Conservation (phyloP, 2,888 invertebrate species). For the Sinelater perroti region DNA sequence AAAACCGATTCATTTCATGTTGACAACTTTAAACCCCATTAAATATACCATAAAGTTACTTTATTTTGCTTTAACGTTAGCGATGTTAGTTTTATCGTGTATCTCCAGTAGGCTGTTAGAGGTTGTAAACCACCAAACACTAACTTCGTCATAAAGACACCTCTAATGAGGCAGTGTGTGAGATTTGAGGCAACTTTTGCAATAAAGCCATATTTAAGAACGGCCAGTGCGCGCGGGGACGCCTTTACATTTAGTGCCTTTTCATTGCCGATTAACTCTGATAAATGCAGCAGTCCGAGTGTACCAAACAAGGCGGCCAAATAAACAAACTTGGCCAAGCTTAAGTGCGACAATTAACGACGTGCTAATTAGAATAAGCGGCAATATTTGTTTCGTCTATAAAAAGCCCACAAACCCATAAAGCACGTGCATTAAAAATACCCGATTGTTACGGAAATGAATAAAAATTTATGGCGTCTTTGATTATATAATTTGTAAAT, state of each 20-base stretch:
- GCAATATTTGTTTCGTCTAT: background rate
- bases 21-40: slow-evolving; percentile 56
- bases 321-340: no score
- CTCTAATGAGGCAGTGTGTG: slow-evolving; percentile 35
- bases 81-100: slow-evolving; percentile 51
- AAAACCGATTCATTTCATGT: slow-evolving; percentile 54
- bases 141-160: slow-evolving; percentile 40
- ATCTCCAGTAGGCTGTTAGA: slow-evolving; percentile 43
- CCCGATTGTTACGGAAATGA: background rate
- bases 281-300: no score
- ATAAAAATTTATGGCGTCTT: background rate
- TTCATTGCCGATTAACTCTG: no score
- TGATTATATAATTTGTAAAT: no score
- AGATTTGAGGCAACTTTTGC: slow-evolving; percentile 12
- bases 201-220: slow-evolving; percentile 1
- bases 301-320: no score
- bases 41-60: slow-evolving; percentile 54
- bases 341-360: background rate
- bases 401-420: slow-evolving; percentile 1
- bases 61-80: slow-evolving; percentile 53
- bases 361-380: slow-evolving; percentile 1
- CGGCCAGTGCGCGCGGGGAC: background rate
- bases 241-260: no score
- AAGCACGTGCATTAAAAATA: background rate
- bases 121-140: slow-evolving; percentile 41